These are phyloP conservation scores for Linyphia triangularis DNA, from an alignment of 2,888 invertebrate genomes.

Conservation along the genomic window DNA sequence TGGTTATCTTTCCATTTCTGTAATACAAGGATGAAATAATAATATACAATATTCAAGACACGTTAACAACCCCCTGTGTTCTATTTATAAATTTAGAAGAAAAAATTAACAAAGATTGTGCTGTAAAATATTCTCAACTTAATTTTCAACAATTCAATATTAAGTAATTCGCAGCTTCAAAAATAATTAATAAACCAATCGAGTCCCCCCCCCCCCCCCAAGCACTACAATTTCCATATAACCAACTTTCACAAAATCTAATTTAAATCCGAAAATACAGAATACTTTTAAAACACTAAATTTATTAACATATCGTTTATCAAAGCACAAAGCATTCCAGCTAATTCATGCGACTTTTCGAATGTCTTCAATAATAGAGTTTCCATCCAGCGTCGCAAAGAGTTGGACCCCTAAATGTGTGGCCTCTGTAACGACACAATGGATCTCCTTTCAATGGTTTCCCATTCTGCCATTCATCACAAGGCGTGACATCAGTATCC, in stretches of 20 bases:
- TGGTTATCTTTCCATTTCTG: too few species aligned
- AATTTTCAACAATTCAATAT: neutral
- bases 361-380: constrained; percentile 27
- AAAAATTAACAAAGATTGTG: neutral
- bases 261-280: neutral
- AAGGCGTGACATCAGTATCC: neutral
- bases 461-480: constrained; percentile 7
- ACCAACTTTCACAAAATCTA: neutral
- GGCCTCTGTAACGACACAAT: constrained; percentile 27
- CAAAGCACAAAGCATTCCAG: constrained; percentile 1
- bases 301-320: constrained; percentile 13
- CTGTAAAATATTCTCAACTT: neutral
- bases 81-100: too few species aligned
- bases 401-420: neutral
- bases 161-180: neutral
- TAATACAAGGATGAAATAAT: too few species aligned
- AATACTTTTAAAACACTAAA: constrained; percentile 33
- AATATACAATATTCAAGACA: too few species aligned
- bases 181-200: too few species aligned
- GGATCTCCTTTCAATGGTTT: constrained; percentile 54
- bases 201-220: too few species aligned
- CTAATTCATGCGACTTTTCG: neutral
- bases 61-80: too few species aligned
- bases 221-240: too few species aligned
- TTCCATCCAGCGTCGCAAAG: constrained; percentile 23